These are phyloP conservation scores for Drosophila repleta DNA, from an alignment of 1,140 invertebrate species.

Conservation along the genomic window DNA sequence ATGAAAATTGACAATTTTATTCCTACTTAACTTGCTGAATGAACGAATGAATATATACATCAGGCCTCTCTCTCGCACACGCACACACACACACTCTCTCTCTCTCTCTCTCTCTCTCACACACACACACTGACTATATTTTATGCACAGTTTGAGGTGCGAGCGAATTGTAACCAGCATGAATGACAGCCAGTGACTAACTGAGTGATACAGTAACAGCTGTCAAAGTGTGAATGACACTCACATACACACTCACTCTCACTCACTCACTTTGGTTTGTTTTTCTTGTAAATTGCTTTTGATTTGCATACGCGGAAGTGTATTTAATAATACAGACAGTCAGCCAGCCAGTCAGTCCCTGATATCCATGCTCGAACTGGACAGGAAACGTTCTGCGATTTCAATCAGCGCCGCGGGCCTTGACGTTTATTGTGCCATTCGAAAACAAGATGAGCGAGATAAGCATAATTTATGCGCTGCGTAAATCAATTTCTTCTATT, in stretches of 20 bases:
- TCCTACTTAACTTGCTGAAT: constrained; percentile 82
- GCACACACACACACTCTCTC: background rate
- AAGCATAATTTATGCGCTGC: constrained; percentile 16
- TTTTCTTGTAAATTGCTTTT: constrained; percentile 44
- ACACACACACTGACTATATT: constrained; percentile 42
- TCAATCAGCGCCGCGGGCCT: background rate
- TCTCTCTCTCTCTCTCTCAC: constrained; percentile 5
- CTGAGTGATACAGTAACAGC: constrained; percentile 60
- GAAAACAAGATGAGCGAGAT: background rate
- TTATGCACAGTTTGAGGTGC: constrained; percentile 76
- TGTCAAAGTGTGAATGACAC: constrained; percentile 72
- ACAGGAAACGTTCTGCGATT: constrained; percentile 7
- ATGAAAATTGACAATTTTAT: constrained; percentile 83
- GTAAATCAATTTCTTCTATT: constrained; percentile 19
- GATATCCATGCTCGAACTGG: constrained; percentile 1
- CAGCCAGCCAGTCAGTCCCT: too few relatives aligned
- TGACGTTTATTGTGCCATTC: constrained; percentile 3
- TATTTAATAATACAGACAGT: constrained; percentile 36
- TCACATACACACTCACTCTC: constrained; percentile 1
- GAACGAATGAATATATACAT: constrained; percentile 80
- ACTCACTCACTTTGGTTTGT: constrained; percentile 18
- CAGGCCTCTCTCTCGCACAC: constrained; percentile 31
- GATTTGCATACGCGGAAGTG: constrained; percentile 63
- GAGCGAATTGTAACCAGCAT: constrained; percentile 67
- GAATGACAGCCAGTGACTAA: constrained; percentile 59